Evolutionary conservation across 2,888 invertebrate species (phyloP), one percentile per base, ranked within the genome.

Genomic region (Drosophila nigritarsus): DNA sequence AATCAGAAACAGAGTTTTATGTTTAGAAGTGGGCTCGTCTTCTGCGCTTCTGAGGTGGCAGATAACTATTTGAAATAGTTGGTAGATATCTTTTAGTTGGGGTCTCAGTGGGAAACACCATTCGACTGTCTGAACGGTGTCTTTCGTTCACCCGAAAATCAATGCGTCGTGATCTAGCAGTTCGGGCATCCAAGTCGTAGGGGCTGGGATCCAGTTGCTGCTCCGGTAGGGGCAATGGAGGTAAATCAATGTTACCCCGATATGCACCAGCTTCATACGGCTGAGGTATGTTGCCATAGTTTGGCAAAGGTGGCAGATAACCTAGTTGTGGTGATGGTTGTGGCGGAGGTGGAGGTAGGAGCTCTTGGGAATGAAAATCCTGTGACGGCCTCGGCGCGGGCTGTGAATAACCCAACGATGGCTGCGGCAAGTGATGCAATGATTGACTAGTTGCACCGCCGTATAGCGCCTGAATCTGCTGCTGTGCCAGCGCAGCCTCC

Each of bases 401-500:
- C 38, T 49, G 69, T 40, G 59, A 80, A 49, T 75, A 84, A 9
- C 74, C 81, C 87, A 71, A 61, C 0, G 75, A 73, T 6, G 68
- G 55, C 8, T 54, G 61, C 59, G 51, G 73, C 53, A 55, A 59
- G 0, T 59, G 34, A 11, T 73, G 69, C 15, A 45, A 63, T 13
- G 42, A 36, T 27, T 54, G 58, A 24, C 50, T 40, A 27, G 42
- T 5, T 8, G 51, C 53, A 15, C 70, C 81, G 11, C 65, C 81
- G 75, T 90, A 90, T 29, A 89, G 83, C 24, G 61, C 79, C 83
- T 90, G 90, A 77, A 91, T 91, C 59, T 79, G 70, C 53, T 84
- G 82, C 72, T 90, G 90, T 20, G 90, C 91, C 64, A 80, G 81
- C 18, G 56, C 80, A 30, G 91, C 91, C 54, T 91, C 91, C 68